Evolutionary conservation across 2,113 vertebrate genomes (phyloP), one percentile per base, ranked within the genome.

Genomic region (Corythaeola cristata): DNA sequence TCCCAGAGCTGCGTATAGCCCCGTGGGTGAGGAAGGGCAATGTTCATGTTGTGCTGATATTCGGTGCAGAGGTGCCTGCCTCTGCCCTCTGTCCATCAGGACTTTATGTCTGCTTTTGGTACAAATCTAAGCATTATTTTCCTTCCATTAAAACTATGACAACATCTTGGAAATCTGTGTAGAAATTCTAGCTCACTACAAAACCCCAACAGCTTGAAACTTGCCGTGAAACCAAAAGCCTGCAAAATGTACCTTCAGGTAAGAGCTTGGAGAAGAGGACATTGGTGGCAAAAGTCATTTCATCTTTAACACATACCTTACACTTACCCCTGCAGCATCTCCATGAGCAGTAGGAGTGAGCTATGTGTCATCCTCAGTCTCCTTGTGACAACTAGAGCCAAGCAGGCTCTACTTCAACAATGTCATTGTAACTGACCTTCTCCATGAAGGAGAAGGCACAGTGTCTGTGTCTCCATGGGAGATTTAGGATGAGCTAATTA

Each of bases 21-120:
- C 13, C 3, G 2, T 6, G 63, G 56, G n/a, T 17, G 56, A 53
- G 44, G 55, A 75, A 52, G 35, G 49, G 28, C 33, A 21, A 33
- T 2, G 19, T 35, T 69, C 41, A 37, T 7, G 0, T 44, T 4
- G 1, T 0, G 6, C 44, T 50, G 41, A 7, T 37, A 11, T 14
- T 44, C 8, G 1, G 5, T 39, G 41, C 32, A 22, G 45, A 30
- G 22, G 59, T 59, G 39, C 39, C 39, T 33, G 18, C 22, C 52
- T 62, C 59, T 45, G 72, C 88, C 53, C 21, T 23, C 28, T 47
- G 44, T 71, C 85, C 50, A 11, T 15, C 1, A 1, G 39, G 68
- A 28, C 5, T 32, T 66, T 12, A 6, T 12, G 5, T 53, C 52
- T 37, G 8, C 16, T 74, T 58, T 47, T n/a, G 11, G 22, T 16